Percentiles rank a stretch among this genome's conserved stretches.
These are phyloP conservation scores for Mya arenaria DNA, from an alignment of 1,140 invertebrate genomes.

Conservation along the genomic window DNA sequence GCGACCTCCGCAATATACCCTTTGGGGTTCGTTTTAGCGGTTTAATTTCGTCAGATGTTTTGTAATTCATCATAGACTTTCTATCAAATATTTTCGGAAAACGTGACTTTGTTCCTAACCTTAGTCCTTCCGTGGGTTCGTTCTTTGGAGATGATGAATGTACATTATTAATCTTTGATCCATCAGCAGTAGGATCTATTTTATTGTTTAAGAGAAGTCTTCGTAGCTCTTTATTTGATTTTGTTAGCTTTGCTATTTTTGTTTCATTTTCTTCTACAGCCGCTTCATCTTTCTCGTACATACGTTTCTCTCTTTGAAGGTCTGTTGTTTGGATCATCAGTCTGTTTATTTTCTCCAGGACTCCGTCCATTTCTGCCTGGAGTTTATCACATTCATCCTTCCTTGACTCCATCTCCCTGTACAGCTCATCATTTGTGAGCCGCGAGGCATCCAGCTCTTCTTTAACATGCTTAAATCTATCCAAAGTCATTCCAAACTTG, in stretches of 20 bases:
- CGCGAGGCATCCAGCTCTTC: constrained; percentile 7
- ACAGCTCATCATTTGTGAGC: constrained; percentile 35
- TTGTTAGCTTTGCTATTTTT: not conserved
- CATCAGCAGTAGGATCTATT: constrained; percentile 40
- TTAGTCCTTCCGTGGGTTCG: not conserved
- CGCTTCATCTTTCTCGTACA: constrained; percentile 6
- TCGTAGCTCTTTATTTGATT: constrained; percentile 46
- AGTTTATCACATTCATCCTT: constrained; percentile 53
- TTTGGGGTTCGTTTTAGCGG: not conserved
- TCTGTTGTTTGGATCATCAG: constrained; percentile 14
- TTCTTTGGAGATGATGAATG: not conserved
- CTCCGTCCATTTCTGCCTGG: constrained; percentile 18
- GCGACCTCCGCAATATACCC: constrained; percentile 12
- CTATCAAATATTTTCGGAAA: constrained; percentile 10
- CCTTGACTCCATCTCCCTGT: constrained; percentile 36
- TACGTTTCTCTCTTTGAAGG: constrained; percentile 21
- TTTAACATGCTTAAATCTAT: constrained; percentile 22
- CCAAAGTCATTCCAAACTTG: constrained; percentile 33
- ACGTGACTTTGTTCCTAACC: not conserved
- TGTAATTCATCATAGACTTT: constrained; percentile 21
- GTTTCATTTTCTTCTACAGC: constrained; percentile 28
- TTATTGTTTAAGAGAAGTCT: constrained; percentile 23
- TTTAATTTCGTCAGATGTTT: not conserved
- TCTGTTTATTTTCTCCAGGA: constrained; percentile 32
- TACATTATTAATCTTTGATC: not conserved